Evolutionary conservation across 2,888 invertebrate genomes (phyloP).

Genomic region (Micoletzkya japonica): DNA sequence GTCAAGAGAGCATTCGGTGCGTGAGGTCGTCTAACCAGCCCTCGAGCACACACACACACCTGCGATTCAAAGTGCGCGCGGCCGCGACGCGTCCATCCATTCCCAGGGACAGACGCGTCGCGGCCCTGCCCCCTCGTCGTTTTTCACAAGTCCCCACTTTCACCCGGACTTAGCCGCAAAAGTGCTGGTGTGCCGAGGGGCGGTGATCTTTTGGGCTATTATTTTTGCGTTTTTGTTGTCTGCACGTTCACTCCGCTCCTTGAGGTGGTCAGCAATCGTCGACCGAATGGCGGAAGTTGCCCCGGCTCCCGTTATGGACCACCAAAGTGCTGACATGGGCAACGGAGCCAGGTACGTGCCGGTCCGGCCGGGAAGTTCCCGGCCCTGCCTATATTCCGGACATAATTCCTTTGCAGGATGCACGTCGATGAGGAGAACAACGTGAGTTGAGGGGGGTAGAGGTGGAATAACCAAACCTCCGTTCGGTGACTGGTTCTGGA

Average conservation of each 20-base stretch:
- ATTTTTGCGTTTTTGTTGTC: not conserved
- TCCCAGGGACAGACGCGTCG: not conserved
- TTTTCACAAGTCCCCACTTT: slow-evolving; percentile 22
- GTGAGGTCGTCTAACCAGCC: no score
- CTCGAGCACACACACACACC: no score
- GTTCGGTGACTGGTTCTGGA: no score
- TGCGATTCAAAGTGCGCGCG: no score
- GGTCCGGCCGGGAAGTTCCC: no score
- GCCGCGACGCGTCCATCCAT: no score
- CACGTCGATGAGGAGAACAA: no score
- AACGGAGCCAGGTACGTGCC: slow-evolving; percentile 28
- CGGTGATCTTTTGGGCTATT: not conserved
- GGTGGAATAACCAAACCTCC: no score
- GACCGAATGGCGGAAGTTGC: slow-evolving; percentile 34
- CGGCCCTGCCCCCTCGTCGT: not conserved
- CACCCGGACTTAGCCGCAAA: slow-evolving; percentile 31
- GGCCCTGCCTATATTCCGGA: no score
- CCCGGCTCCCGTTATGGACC: slow-evolving; percentile 22
- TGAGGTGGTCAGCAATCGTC: not conserved
- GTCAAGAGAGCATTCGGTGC: no score
- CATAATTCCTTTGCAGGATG: no score
- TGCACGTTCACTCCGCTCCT: not conserved
- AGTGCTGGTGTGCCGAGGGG: not conserved
- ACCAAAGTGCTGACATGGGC: slow-evolving; percentile 29
- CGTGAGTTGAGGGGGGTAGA: no score